A percentile compares a stretch with the other conserved stretches of the same genome.
Conservation (phyloP, 2,113 vertebrate genomes). For the Notiomystis cincta region DNA sequence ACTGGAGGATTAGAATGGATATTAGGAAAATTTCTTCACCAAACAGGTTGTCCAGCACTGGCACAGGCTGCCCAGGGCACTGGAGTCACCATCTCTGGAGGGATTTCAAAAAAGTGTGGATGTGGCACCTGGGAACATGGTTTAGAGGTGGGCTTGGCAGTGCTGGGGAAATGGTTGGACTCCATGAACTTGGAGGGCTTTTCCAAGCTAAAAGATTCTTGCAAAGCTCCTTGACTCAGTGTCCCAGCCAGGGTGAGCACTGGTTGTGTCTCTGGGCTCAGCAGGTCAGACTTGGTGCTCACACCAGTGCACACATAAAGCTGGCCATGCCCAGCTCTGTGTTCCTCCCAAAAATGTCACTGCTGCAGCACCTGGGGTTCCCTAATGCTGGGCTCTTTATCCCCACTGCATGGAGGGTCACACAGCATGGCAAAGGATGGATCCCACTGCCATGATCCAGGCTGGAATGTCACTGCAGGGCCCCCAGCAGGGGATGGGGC, state of each 20-base stretch:
- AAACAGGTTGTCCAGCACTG: neutral
- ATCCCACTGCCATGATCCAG: rapidly evolving
- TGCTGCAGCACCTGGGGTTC: neutral
- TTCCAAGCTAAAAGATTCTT: neutral
- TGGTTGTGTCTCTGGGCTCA: neutral
- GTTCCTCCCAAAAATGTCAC: neutral
- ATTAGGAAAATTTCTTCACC: neutral
- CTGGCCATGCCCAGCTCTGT: neutral
- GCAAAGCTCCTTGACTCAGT: neutral
- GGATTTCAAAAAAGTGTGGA: neutral
- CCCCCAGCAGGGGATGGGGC: neutral
- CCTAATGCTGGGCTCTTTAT: neutral
- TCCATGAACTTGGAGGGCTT: neutral
- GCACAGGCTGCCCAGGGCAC: neutral
- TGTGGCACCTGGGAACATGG: neutral
- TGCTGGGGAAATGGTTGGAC: neutral
- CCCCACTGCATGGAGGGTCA: neutral
- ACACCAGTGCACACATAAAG: neutral
- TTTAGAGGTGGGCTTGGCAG: neutral
- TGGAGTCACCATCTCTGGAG: neutral
- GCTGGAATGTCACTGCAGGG: too few species aligned
- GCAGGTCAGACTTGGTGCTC: neutral
- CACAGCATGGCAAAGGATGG: neutral
- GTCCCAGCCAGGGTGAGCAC: neutral
- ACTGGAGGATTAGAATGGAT: neutral